Conservation (phyloP, 2,113 vertebrate genomes). For the Psilopogon haemacephalus region DNA sequence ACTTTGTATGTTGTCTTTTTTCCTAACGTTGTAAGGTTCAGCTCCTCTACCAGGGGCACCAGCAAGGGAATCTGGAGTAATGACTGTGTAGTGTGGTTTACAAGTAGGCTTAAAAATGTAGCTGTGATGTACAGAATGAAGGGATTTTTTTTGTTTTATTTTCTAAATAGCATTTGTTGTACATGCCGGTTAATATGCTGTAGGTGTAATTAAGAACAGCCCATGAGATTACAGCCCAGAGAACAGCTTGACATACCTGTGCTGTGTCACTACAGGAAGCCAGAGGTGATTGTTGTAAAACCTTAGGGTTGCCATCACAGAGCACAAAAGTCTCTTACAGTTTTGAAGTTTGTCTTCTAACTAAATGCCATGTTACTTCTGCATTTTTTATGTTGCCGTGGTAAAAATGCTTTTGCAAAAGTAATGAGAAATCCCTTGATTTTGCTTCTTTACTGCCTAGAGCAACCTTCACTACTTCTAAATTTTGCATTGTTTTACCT, state of each 20-base stretch:
- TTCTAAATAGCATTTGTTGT: neutral
- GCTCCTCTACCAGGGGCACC: neutral
- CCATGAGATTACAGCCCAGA: neutral
- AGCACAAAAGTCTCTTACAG: neutral
- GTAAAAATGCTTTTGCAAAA: conserved; percentile 29
- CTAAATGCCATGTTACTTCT: neutral
- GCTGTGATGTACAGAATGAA: neutral
- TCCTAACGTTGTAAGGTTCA: too few species aligned
- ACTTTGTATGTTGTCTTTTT: too few species aligned
- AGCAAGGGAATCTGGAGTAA: neutral
- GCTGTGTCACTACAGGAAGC: neutral
- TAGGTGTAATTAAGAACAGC: neutral
- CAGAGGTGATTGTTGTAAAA: neutral
- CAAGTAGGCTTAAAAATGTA: neutral
- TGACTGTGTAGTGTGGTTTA: neutral
- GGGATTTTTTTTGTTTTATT: neutral
- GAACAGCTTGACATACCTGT: neutral
- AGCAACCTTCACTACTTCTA: neutral
- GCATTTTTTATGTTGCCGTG: neutral
- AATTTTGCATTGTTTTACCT: neutral
- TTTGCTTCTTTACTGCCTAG: conserved; percentile 9
- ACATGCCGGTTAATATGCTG: neutral
- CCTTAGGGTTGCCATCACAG: neutral
- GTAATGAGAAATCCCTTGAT: neutral
- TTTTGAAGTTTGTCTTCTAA: neutral